phyloP scores from a whole-genome alignment of 2,888 invertebrate genomes.

The Metellina segmentata region DNA sequence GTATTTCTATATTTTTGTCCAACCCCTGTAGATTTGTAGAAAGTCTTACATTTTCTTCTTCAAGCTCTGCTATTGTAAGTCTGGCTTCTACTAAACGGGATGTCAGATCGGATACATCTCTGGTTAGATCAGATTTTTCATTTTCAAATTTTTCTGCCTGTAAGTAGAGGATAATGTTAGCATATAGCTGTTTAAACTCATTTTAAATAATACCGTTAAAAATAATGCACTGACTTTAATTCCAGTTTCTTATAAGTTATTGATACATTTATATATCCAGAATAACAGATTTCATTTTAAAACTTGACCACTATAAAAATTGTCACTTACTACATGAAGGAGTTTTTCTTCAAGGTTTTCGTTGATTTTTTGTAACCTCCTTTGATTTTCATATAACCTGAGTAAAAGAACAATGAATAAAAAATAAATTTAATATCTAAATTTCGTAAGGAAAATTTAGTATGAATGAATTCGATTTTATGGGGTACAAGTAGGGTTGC shows the following conservation, averaged over 20 bases:
- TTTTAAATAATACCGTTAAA: neutral
- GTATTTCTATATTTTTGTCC: no score
- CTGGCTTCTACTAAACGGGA: conserved; percentile 81
- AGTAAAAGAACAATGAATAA: conserved; percentile 75
- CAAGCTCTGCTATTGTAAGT: conserved; percentile 81
- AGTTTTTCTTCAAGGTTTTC: conserved; percentile 96
- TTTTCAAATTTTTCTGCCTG: conserved; percentile 90
- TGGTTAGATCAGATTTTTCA: conserved; percentile 91
- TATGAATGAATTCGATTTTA: no score
- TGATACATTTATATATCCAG: neutral
- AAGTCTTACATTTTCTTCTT: conserved; percentile 81
- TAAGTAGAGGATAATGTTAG: conserved; percentile 47
- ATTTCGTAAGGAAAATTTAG: no score
- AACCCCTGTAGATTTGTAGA: no score
- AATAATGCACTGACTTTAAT: neutral
- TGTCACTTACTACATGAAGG: conserved; percentile 87
- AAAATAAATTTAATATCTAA: no score
- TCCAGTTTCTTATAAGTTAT: neutral
- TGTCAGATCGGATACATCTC: conserved; percentile 90
- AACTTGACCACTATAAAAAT: neutral
- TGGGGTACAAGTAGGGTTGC: no score
- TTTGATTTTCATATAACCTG: conserved; percentile 95
- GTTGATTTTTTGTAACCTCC: conserved; percentile 95
- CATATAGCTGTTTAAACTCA: neutral
- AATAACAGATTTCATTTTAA: neutral